Evolutionary conservation across 2,113 vertebrate genomes (phyloP).

Genomic region (Talpa occidentalis): DNA sequence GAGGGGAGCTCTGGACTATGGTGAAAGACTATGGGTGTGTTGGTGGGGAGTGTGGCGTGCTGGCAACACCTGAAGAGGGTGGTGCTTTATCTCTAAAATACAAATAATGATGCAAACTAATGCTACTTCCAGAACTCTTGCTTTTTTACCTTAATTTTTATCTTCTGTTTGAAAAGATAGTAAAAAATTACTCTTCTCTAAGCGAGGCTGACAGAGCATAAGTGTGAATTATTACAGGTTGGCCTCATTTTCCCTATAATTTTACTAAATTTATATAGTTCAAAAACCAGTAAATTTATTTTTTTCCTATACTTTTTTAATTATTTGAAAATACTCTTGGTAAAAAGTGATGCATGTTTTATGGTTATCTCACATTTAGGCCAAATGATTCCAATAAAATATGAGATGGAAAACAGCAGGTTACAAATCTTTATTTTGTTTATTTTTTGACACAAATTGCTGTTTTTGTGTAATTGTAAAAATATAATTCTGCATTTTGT

Average conservation of each 20-base stretch:
- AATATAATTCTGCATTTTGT: slow-evolving; percentile 13
- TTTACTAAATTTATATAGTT: neutral
- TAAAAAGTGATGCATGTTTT: neutral
- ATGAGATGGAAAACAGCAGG: neutral
- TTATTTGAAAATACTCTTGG: slow-evolving; percentile 9
- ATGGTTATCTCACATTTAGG: neutral
- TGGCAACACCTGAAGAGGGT: too few relatives aligned
- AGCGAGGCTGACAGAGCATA: neutral
- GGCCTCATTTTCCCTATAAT: neutral
- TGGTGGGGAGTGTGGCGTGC: too few relatives aligned
- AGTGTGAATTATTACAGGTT: neutral
- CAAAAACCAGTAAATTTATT: neutral
- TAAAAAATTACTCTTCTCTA: neutral
- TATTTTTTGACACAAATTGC: slow-evolving; percentile 34
- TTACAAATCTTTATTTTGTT: neutral
- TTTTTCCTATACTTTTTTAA: neutral
- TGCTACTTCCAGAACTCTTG: too few relatives aligned
- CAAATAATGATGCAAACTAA: too few relatives aligned
- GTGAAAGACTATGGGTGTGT: too few relatives aligned
- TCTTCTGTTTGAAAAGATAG: neutral
- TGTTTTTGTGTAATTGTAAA: neutral
- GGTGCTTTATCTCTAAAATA: too few relatives aligned
- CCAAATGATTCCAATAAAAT: neutral
- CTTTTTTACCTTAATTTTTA: neutral
- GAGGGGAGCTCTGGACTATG: too few relatives aligned